Conservation (phyloP, 2,797 vertebrate species). For the Ptychadena robeensis region DNA sequence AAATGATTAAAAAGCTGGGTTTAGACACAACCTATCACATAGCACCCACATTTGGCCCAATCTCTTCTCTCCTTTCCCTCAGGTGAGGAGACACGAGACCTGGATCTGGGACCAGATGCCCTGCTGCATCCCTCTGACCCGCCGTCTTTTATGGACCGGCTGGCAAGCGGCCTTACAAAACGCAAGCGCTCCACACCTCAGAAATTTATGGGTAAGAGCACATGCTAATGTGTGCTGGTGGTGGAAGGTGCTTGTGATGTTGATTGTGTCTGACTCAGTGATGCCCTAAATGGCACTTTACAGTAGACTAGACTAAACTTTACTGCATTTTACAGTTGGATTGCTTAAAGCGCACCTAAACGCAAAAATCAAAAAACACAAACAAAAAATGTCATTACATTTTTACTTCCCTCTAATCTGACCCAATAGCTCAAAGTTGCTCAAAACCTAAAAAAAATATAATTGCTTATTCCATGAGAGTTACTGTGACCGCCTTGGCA, state of each 20-base stretch:
- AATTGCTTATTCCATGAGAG: no score
- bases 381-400: no score
- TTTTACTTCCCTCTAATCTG: no score
- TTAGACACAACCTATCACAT: constrained; percentile 6
- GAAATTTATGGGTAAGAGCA: constrained; percentile 90
- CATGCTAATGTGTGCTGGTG: not conserved
- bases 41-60: constrained; percentile 49
- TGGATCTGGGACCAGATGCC: constrained; percentile 85
- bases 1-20: not conserved
- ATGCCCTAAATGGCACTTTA: not conserved
- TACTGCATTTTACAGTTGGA: no score
- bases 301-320: not conserved
- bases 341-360: no score
- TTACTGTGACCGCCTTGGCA: no score
- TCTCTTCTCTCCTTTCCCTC: constrained; percentile 54
- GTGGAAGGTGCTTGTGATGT: constrained; percentile 22
- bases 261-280: not conserved
- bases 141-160: constrained; percentile 85
- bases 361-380: no score
- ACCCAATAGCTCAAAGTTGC: no score
- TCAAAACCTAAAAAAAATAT: no score
- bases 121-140: constrained; percentile 84
- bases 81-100: constrained; percentile 87
- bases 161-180: constrained; percentile 92
- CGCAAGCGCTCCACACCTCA: constrained; percentile 94